Base-by-base conservation (phyloP, 92 coral and sea anemone genomes). In the Zoanthus sansibaricus region DNA sequence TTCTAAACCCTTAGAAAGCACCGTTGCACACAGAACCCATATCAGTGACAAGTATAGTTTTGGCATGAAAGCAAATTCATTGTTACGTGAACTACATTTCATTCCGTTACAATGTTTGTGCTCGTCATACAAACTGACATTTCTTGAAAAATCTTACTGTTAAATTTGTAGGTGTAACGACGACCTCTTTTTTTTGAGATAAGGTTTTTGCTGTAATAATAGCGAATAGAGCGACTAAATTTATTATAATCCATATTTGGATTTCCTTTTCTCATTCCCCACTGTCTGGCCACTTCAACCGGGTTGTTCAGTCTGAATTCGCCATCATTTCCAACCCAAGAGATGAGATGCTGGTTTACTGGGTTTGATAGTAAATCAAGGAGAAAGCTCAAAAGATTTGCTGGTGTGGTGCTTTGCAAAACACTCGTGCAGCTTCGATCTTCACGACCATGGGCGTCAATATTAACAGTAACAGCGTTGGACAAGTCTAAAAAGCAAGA, bases 181-280 rank as follows among this genome's bases (percentile, higher is more conserved):
- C 49, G 58, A 10, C 82, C 82, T 9, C 69, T 49, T 9, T 56
- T 32, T 33, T 77, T 77, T 6, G 82, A 49, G 44, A 77, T 55
- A 48, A 77, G 32, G 31, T 77, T 58, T 44, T 77, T 56, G 30
- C 33, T 25, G 82, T 77, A 77, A 47, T 77, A 77, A 33, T 77
- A 77, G 46, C 82, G 82, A 58, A 77, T 58, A 15, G 82, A 31
- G 47, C 82, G 82, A 12, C 70, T 55, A 18, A 77, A 32, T 18
- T 77, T 77, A 32, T 77, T 70, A 45, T 77, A 77, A 3, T 55
- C 25, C 82, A 56, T 77, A 12, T 42, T 55, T 37, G 82, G 82
- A 5, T 77, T 77, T 31, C 61, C 42, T 37, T 77, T 77, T 15
- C 21, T 54, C 51, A 32, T 32, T 13, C 82, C 82, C 82, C 82